Percentiles rank a stretch among this genome's conserved stretches.
Evolutionary conservation across 64 coral and sea anemone genomes (phyloP).

Genomic region (Montipora foliosa): DNA sequence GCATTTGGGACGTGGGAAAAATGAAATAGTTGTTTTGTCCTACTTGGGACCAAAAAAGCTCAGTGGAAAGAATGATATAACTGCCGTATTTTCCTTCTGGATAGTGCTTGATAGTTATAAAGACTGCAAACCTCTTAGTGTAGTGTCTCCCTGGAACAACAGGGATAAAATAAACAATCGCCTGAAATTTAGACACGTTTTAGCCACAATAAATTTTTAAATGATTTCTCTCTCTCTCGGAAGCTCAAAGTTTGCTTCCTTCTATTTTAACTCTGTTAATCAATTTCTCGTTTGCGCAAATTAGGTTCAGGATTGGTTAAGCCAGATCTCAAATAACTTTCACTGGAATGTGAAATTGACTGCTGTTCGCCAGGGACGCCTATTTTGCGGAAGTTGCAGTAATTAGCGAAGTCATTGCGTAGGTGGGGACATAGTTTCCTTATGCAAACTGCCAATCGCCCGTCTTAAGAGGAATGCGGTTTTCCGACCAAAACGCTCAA

Average conservation of each 20-base stretch:
- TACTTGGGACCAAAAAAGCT: background rate
- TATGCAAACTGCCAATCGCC: background rate
- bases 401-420: background rate
- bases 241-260: background rate
- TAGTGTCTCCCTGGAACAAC: background rate
- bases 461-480: background rate
- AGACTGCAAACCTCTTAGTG: background rate
- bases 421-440: background rate
- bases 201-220: slow-evolving; percentile 29
- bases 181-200: slow-evolving; percentile 11
- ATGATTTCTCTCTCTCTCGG: background rate
- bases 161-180: background rate
- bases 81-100: background rate
- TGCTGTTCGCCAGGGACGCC: background rate
- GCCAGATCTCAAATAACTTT: background rate
- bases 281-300: background rate
- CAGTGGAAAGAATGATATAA: background rate
- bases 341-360: background rate
- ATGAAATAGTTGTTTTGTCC: background rate
- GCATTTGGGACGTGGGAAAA: background rate
- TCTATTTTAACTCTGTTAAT: background rate
- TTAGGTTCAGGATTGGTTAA: background rate
- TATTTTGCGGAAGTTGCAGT: background rate
- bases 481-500: background rate
- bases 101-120: background rate